phyloP scores from a whole-genome alignment of 2,113 vertebrate genomes.

The Barnardius zonarius region DNA sequence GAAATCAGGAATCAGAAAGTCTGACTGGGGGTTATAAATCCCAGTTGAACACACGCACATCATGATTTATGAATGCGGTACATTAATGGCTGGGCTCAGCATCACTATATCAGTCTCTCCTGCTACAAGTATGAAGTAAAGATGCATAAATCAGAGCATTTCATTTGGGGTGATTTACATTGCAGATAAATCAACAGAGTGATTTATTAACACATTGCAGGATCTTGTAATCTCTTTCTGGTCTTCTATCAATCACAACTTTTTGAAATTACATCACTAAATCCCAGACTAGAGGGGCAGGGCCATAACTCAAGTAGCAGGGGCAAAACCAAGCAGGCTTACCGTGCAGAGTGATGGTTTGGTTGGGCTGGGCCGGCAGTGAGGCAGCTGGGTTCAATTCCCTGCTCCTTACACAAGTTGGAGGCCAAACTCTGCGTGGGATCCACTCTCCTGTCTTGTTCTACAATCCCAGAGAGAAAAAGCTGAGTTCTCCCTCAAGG shows the following conservation, averaged over 20 bases:
- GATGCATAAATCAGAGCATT: conserved; percentile 24
- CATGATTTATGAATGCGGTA: not conserved
- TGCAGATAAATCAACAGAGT: conserved; percentile 10
- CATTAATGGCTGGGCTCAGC: not conserved
- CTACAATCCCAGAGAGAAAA: not conserved
- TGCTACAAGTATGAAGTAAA: not conserved
- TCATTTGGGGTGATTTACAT: conserved; percentile 6
- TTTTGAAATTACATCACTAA: conserved; percentile 1
- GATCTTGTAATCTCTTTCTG: not conserved
- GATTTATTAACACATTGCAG: not conserved
- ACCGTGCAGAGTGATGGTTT: not conserved
- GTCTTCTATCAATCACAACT: conserved; percentile 5
- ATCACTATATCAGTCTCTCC: conserved; percentile 24
- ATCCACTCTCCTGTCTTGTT: not conserved
- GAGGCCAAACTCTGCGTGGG: not conserved
- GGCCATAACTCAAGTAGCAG: not conserved
- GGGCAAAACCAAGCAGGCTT: not conserved
- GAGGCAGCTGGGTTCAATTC: not conserved
- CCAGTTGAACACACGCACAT: not conserved
- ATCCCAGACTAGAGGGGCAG: not conserved
- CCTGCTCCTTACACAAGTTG: not conserved
- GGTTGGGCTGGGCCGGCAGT: not conserved
- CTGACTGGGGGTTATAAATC: not conserved
- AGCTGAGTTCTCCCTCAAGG: not conserved
- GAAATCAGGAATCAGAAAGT: not conserved